Percentiles rank a stretch among this genome's conserved stretches.
Evolutionary conservation across 2,888 invertebrate species (phyloP).

Genomic region (Crematogaster levior): DNA sequence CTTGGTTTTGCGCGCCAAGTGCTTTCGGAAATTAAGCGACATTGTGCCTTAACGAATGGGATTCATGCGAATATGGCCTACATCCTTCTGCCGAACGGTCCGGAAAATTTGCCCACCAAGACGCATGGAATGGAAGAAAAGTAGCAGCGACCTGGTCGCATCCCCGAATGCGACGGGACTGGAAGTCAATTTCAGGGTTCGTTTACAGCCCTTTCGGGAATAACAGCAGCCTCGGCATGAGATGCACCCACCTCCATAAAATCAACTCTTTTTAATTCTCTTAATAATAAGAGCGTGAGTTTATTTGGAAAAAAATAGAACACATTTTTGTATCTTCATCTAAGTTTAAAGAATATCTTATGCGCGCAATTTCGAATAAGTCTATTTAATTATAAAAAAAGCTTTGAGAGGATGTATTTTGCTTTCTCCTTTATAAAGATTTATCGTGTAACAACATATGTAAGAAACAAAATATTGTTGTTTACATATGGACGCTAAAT

Average conservation of each 20-base stretch:
- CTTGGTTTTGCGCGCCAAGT: constrained; percentile 65
- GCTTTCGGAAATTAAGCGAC: constrained; percentile 74
- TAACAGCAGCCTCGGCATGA: constrained; percentile 1
- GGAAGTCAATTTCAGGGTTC: constrained; percentile 36
- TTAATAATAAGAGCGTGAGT: neutral
- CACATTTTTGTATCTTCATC: neutral
- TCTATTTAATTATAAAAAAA: neutral
- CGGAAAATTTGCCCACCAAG: constrained; percentile 53
- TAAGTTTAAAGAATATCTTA: neutral
- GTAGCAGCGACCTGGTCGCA: constrained; percentile 5
- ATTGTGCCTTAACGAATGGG: constrained; percentile 76
- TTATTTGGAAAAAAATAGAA: neutral
- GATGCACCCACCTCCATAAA: neutral
- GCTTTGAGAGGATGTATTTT: neutral
- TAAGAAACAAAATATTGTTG: neutral
- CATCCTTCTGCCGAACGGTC: constrained; percentile 41
- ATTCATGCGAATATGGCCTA: constrained; percentile 71
- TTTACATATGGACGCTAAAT: no score
- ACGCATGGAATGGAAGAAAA: constrained; percentile 51
- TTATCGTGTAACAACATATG: neutral
- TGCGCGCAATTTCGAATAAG: neutral
- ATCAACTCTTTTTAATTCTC: neutral
- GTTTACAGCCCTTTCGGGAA: constrained; percentile 30
- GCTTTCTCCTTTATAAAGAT: neutral
- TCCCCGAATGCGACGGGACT: neutral